Percentiles rank a stretch among this genome's conserved stretches.
phyloP scores from a whole-genome alignment of 2,888 invertebrate species.

The Drosophila silvestris region DNA sequence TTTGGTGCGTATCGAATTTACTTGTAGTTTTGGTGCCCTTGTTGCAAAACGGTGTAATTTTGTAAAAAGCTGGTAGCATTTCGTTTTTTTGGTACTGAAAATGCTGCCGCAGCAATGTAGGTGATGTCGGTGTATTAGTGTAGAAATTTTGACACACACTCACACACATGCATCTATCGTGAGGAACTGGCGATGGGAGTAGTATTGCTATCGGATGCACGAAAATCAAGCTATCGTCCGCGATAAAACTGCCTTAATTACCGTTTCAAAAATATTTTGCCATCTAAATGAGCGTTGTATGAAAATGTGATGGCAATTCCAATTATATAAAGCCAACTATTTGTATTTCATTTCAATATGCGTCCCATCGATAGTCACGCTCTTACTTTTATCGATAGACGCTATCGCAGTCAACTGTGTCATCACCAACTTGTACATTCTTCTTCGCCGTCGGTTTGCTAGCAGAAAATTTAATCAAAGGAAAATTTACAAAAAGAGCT shows the following conservation, averaged over 20 bases:
- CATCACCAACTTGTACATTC: slow-evolving; percentile 64
- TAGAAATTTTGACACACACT: slow-evolving; percentile 50
- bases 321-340: slow-evolving; percentile 38
- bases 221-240: slow-evolving; percentile 6
- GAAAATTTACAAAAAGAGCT: slow-evolving; percentile 57
- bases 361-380: slow-evolving; percentile 40
- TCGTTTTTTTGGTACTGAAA: slow-evolving; percentile 36
- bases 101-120: slow-evolving; percentile 63
- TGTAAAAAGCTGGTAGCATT: slow-evolving; percentile 49
- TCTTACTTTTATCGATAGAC: slow-evolving; percentile 38
- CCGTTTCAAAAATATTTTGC: not conserved
- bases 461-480: slow-evolving; percentile 68
- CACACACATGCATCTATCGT: slow-evolving; percentile 43
- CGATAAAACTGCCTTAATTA: not conserved
- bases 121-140: slow-evolving; percentile 57
- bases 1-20: slow-evolving; percentile 77
- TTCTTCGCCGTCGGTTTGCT: slow-evolving; percentile 62
- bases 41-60: slow-evolving; percentile 30
- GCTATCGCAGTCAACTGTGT: slow-evolving; percentile 36
- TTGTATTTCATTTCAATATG: not conserved
- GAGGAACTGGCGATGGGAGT: slow-evolving; percentile 44
- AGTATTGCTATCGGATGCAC: slow-evolving; percentile 28
- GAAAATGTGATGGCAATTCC: not conserved
- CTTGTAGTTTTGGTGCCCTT: slow-evolving; percentile 30
- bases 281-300: not conserved